Evolutionary conservation across 2,797 vertebrate genomes (phyloP).

Genomic region (Geotrypetes seraphini): DNA sequence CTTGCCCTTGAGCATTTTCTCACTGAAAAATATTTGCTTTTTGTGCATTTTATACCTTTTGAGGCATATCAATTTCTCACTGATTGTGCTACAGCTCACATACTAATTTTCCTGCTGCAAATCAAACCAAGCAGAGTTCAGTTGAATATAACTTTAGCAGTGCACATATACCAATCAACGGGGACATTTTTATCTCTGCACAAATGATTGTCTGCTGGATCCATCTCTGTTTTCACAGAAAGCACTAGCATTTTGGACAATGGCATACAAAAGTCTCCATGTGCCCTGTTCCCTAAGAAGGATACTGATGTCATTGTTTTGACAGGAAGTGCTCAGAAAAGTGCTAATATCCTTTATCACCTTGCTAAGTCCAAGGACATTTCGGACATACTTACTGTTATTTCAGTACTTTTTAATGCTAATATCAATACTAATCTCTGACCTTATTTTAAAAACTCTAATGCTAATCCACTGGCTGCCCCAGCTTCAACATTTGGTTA

Average conservation of each 20-base stretch:
- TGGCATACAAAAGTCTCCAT: conserved; percentile 11
- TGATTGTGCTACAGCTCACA: background rate
- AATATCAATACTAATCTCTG: conserved; percentile 45
- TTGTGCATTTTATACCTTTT: too few species aligned
- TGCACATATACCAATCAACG: conserved; percentile 13
- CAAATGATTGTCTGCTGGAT: conserved; percentile 56
- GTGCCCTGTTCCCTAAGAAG: conserved; percentile 24
- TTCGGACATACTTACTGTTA: conserved; percentile 45
- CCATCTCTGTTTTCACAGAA: conserved; percentile 35
- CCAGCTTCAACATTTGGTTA: too few species aligned
- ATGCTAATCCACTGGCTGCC: conserved; percentile 46
- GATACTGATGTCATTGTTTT: conserved; percentile 18
- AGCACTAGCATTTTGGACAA: conserved; percentile 27
- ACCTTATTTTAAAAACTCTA: conserved; percentile 53
- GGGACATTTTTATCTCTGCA: conserved; percentile 10
- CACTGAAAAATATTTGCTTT: too few species aligned
- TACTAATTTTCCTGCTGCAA: conserved; percentile 2
- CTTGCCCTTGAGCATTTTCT: too few species aligned
- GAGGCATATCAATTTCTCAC: too few species aligned
- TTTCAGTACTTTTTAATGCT: conserved; percentile 48
- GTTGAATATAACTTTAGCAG: conserved; percentile 6
- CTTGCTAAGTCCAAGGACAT: conserved; percentile 45
- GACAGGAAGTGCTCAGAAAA: conserved; percentile 45
- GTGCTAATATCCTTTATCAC: conserved; percentile 42
- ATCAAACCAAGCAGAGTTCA: conserved; percentile 3